These are phyloP conservation scores for Bombus waltoni DNA, from an alignment of 1,140 invertebrate species.

Conservation along the genomic window DNA sequence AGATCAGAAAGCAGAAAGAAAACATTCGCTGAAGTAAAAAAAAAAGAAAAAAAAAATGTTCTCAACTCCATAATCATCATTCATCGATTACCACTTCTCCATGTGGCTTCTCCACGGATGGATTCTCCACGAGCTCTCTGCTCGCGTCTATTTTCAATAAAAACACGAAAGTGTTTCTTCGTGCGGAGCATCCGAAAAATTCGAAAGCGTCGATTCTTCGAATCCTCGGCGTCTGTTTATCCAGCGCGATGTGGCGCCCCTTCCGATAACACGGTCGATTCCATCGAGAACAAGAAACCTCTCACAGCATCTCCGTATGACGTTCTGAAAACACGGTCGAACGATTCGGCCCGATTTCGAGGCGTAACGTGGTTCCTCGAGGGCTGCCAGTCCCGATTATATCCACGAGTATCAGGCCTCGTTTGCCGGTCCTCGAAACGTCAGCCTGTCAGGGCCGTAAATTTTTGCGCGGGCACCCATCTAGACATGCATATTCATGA, in stretches of 20 bases:
- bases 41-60: too few species aligned
- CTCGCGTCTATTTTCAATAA: conserved; percentile 21
- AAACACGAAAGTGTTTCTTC: not conserved
- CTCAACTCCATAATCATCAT: not conserved
- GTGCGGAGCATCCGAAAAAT: not conserved
- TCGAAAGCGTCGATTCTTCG: not conserved
- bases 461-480: conserved; percentile 65
- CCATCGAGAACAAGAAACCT: conserved; percentile 9
- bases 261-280: conserved; percentile 38
- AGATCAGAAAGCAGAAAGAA: too few species aligned
- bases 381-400: conserved; percentile 65
- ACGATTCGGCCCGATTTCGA: conserved; percentile 21
- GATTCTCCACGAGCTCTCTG: not conserved
- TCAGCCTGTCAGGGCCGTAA: conserved; percentile 66
- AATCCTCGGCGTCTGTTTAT: conserved; percentile 1
- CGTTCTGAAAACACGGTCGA: conserved; percentile 31
- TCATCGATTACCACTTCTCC: not conserved
- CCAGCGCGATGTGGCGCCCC: not conserved
- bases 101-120: too few species aligned
- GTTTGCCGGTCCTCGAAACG: conserved; percentile 64
- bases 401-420: conserved; percentile 47
- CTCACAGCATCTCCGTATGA: conserved; percentile 31
- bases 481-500: conserved; percentile 73
- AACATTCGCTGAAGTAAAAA: too few species aligned
- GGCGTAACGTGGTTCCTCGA: conserved; percentile 56